Evolutionary conservation across 2,113 vertebrate genomes (phyloP), one percentile per base, ranked within the genome.

Genomic region (Cisticola juncidis): DNA sequence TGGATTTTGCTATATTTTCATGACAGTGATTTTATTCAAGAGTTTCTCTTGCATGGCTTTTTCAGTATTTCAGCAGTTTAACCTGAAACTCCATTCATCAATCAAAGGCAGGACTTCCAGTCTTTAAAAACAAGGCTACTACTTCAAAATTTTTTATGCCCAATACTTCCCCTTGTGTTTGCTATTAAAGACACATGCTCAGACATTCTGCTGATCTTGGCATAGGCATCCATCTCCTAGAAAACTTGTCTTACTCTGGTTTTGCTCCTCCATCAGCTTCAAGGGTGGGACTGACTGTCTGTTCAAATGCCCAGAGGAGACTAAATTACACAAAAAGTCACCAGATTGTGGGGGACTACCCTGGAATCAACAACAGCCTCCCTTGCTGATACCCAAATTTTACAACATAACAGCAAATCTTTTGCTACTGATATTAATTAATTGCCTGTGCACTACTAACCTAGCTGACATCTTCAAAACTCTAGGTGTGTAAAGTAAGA

Each of bases 21-120:
- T 47, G 5, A 50, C 2, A 51, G 9, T 57, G 12, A 38, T 12
- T 54, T 66, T 28, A 25, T 11, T 77, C 0, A 0, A 4, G 18
- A 4, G 14, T 53, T 62, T 68, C 7, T 80, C 21, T 83, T 76
- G 6, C 17, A n/a, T 45, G 35, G 1, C 5, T 44, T 62, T 85
- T 88, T 74, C 36, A 57, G 3, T 38, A 29, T 62, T 14, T 66
- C 33, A 71, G 12, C 9, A 50, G 15, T 45, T 86, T 50, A 53
- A 80, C 7, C 17, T 58, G 35, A 14, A 72, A 58, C 8, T 72
- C 15, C 15, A 65, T 38, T 48, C 18, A 48, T 16, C 16, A 33
- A 4, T 14, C 16, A 36, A 58, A 87, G 6, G 2, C 28, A 81
- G 3, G 12, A 28, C 26, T 47, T 69, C 13, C 44, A 28, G 15